Evolutionary conservation across 2,113 vertebrate genomes (phyloP).

Genomic region (Fregetta grallaria): DNA sequence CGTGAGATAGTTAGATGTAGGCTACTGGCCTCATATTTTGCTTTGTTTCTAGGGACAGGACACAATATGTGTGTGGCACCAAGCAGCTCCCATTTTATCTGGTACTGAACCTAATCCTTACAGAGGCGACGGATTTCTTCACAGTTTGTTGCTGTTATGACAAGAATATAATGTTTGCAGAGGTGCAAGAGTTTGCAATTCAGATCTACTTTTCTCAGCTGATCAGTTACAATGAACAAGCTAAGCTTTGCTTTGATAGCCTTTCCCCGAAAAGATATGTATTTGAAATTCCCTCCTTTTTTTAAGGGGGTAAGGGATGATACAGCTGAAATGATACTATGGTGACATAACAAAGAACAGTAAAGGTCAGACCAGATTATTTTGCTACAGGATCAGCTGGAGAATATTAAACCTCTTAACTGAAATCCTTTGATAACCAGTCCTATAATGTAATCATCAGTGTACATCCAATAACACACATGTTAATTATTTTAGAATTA

Average conservation of each 20-base stretch:
- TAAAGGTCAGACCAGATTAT: conserved; percentile 59
- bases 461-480: conserved; percentile 51
- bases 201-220: not conserved
- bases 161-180: not conserved
- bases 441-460: conserved; percentile 62
- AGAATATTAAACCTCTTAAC: conserved; percentile 68
- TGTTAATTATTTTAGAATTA: conserved; percentile 53
- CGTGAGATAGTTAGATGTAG: not conserved
- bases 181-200: not conserved
- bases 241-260: not conserved
- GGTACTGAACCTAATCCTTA: accelerated
- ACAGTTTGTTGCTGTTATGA: not conserved
- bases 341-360: conserved; percentile 72
- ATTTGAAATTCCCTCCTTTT: not conserved
- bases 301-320: not conserved
- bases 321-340: conserved; percentile 32
- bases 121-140: not conserved
- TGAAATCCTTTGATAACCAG: conserved; percentile 60
- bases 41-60: not conserved
- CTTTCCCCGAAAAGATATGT: not conserved
- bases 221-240: not conserved
- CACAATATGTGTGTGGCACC: not conserved
- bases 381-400: conserved; percentile 52
- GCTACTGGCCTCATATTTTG: not conserved
- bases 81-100: not conserved